Evolutionary conservation across 2,797 vertebrate genomes (phyloP).

Genomic region (Masticophis lateralis): DNA sequence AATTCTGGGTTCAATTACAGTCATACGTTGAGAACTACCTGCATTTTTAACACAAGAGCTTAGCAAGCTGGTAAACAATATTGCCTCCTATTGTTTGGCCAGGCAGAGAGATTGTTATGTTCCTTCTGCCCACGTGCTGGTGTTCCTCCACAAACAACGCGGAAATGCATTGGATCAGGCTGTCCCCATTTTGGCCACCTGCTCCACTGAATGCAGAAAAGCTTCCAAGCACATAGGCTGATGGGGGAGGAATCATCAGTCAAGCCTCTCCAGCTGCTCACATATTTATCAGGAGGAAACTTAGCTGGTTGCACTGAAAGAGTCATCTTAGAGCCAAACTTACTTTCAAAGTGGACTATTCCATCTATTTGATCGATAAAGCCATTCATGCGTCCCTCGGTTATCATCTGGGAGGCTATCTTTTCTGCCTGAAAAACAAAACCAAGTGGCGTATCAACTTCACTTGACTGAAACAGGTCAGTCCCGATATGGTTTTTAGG

Average conservation of each 20-base stretch:
- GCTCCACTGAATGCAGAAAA: neutral
- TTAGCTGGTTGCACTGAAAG: neutral
- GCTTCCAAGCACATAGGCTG: neutral
- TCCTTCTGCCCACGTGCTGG: neutral
- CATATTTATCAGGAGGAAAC: neutral
- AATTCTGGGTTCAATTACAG: neutral
- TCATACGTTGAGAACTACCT: neutral
- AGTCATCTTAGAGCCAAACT: slow-evolving; percentile 60
- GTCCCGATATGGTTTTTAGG: neutral
- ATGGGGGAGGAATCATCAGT: neutral
- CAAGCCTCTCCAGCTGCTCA: no score
- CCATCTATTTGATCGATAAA: slow-evolving; percentile 99
- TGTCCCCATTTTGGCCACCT: neutral
- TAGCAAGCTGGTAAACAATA: neutral
- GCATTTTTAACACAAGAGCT: neutral
- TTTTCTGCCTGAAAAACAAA: slow-evolving; percentile 86
- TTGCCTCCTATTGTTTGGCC: no score
- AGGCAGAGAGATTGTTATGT: neutral
- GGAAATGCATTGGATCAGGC: neutral
- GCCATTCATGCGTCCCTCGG: slow-evolving; percentile 97
- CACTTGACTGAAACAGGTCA: neutral
- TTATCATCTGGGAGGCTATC: slow-evolving; percentile 99
- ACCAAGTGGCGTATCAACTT: neutral
- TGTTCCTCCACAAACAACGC: no score
- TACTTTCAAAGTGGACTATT: slow-evolving; percentile 99